Conservation (phyloP, 2,113 vertebrate species). For the Rhabdornis inornatus region DNA sequence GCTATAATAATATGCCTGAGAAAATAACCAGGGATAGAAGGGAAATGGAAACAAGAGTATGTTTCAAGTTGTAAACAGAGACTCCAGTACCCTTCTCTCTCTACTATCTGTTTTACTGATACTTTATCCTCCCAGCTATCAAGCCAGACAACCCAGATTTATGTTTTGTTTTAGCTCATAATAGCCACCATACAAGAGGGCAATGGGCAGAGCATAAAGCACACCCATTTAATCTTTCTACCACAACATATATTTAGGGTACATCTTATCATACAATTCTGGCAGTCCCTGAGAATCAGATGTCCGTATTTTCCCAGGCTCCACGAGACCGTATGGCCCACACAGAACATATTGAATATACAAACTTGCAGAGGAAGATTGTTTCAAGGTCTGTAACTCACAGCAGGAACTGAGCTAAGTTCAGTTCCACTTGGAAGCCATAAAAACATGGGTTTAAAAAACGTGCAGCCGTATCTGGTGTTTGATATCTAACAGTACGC, state of each 20-base stretch:
- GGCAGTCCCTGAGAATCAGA: not conserved
- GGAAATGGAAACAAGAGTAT: not conserved
- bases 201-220: not conserved
- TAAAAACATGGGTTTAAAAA: conserved; percentile 64
- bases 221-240: conserved; percentile 13
- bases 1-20: not conserved
- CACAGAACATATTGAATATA: not conserved
- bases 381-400: conserved; percentile 39
- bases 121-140: conserved; percentile 5
- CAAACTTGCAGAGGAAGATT: conserved; percentile 46
- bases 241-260: not conserved
- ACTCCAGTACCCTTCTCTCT: not conserved
- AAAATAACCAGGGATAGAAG: not conserved
- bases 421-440: conserved; percentile 61
- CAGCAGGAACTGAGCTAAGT: conserved; percentile 60
- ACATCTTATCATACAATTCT: not conserved
- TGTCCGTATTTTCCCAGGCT: conserved; percentile 35
- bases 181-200: not conserved
- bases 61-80: not conserved
- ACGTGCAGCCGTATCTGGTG: conserved; percentile 56
- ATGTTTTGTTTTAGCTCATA: not conserved
- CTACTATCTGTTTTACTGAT: not conserved
- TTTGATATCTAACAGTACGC: conserved; percentile 61
- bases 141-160: conserved; percentile 3
- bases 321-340: not conserved